Percentiles rank a stretch among this genome's conserved stretches.
These are phyloP conservation scores for Tympanuchus pallidicinctus DNA, from an alignment of 2,113 vertebrate genomes.

Conservation along the genomic window DNA sequence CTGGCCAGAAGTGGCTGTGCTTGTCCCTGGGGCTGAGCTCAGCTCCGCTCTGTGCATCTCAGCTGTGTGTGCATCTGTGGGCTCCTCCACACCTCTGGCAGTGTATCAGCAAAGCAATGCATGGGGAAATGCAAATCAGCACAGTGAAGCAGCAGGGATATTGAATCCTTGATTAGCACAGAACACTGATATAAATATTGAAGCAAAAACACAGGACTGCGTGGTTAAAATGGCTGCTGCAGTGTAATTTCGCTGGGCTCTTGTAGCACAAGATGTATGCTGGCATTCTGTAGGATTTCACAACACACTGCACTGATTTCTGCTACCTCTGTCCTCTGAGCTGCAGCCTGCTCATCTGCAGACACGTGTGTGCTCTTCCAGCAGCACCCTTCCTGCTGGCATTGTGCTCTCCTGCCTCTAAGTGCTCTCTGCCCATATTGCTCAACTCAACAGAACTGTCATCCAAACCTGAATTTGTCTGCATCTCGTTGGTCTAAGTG, in stretches of 20 bases:
- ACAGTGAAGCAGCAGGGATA: background rate
- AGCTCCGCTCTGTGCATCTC: background rate
- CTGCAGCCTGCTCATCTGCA: background rate
- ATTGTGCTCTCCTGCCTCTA: background rate
- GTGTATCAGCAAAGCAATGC: background rate
- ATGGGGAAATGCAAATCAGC: rapidly evolving
- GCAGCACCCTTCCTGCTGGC: background rate
- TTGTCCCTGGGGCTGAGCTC: background rate
- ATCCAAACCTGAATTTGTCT: background rate
- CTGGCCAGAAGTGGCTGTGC: background rate
- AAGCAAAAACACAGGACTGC: background rate
- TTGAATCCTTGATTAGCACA: background rate
- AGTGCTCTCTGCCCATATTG: background rate
- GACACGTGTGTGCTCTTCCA: background rate
- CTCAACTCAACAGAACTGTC: background rate
- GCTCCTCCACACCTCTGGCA: background rate
- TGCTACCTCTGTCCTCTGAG: background rate
- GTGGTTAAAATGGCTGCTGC: background rate
- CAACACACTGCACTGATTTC: too few species aligned
- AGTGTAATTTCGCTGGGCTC: rapidly evolving
- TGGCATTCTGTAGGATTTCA: rapidly evolving
- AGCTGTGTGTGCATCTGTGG: background rate
- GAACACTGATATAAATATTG: background rate
- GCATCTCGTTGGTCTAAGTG: rapidly evolving
- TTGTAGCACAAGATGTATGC: background rate